A percentile compares a stretch with the other conserved stretches of the same genome.
Evolutionary conservation across 2,113 vertebrate species (phyloP).

Genomic region (Acanthochromis polyacanthus): DNA sequence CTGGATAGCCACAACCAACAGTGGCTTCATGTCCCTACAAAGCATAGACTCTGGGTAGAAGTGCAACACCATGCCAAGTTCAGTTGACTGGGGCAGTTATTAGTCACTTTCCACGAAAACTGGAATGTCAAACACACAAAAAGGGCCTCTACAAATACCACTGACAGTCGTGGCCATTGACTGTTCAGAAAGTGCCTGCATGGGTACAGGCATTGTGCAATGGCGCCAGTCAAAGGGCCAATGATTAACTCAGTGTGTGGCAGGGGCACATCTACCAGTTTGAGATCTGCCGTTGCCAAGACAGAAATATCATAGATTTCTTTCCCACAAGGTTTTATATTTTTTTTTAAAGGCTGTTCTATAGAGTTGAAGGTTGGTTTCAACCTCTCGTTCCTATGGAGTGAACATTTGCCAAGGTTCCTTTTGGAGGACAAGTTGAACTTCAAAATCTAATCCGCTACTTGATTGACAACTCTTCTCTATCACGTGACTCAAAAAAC

Average conservation of each 20-base stretch:
- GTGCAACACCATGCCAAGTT: no score
- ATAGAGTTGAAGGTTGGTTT: not conserved
- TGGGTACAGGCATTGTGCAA: not conserved
- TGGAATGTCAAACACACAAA: not conserved
- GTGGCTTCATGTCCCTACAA: no score
- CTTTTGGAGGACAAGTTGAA: slow-evolving; percentile 2
- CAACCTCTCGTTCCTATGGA: not conserved
- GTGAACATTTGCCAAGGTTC: slow-evolving; percentile 2
- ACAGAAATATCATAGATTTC: not conserved
- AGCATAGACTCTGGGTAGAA: no score
- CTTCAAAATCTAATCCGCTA: slow-evolving; percentile 2
- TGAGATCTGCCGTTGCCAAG: not conserved
- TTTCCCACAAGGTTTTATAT: no score
- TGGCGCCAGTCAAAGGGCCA: not conserved
- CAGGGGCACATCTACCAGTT: no score
- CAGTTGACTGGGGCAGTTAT: no score
- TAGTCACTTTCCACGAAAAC: no score
- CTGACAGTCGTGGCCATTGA: not conserved
- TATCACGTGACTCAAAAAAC: not conserved
- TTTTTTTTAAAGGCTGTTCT: no score
- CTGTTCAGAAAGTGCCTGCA: not conserved
- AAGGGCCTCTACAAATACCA: not conserved
- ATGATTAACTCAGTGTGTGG: not conserved
- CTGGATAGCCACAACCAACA: no score
- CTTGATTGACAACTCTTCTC: slow-evolving; percentile 19